These are phyloP conservation scores for Tichodroma muraria DNA, from an alignment of 2,113 vertebrate species.

Conservation along the genomic window DNA sequence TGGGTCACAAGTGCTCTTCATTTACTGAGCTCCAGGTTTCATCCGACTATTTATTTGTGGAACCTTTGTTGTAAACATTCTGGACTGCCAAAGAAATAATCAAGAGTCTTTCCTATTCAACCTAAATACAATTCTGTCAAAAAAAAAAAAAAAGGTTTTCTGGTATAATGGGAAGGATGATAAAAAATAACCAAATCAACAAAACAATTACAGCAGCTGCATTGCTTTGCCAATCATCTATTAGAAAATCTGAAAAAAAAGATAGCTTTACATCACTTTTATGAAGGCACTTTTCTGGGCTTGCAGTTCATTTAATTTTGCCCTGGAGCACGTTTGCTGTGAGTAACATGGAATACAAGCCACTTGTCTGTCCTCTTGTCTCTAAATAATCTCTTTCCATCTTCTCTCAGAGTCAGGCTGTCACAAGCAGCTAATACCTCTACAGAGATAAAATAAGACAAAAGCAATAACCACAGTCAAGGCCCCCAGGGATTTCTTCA, in stretches of 20 bases:
- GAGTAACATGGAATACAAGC: conserved; percentile 3
- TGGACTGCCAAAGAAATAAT: not conserved
- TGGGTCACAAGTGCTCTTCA: not conserved
- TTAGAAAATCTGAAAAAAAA: not conserved
- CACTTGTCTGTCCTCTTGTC: not conserved
- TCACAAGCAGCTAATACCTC: conserved; percentile 32
- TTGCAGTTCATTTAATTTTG: conserved; percentile 46
- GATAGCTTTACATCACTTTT: conserved; percentile 3
- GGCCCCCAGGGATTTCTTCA: conserved; percentile 2
- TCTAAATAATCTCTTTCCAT: conserved; percentile 41
- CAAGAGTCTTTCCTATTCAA: not conserved
- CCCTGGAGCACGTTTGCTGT: conserved; percentile 29
- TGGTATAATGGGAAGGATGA: not conserved
- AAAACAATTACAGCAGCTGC: not conserved
- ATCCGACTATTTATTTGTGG: not conserved
- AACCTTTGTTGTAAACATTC: not conserved
- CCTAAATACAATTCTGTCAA: not conserved
- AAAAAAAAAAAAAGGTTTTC: not conserved
- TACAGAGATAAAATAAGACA: conserved; percentile 28
- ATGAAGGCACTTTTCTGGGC: not conserved
- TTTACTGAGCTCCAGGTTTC: not conserved
- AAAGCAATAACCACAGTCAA: conserved; percentile 33
- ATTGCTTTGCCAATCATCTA: not conserved
- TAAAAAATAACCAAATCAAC: not conserved
- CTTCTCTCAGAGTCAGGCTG: conserved; percentile 1